A percentile compares a stretch with the other conserved stretches of the same genome.
Conservation (phyloP, 2,888 invertebrate species). For the Dasysyrphus tricinctus region DNA sequence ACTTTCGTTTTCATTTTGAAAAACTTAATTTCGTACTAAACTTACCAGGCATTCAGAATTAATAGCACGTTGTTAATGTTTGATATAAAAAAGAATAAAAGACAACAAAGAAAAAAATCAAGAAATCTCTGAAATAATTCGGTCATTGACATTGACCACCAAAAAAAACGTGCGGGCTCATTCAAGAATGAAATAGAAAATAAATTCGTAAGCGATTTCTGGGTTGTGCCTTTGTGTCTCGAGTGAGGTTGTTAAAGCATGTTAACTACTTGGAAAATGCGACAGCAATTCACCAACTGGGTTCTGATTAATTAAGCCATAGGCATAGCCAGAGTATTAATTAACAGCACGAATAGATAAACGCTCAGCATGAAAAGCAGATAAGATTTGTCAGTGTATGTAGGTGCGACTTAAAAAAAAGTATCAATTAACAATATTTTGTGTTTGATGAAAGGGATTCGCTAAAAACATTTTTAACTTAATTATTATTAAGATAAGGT, state of each 20-base stretch:
- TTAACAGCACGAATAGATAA: too few species aligned
- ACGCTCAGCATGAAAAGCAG: too few species aligned
- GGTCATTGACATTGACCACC: constrained; percentile 51
- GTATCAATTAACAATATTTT: too few species aligned
- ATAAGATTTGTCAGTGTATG: too few species aligned
- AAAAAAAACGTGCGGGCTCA: constrained; percentile 12
- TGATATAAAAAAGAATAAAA: background rate
- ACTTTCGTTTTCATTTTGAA: constrained; percentile 70
- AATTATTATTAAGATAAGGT: too few species aligned
- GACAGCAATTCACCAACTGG: background rate
- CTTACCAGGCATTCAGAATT: constrained; percentile 57
- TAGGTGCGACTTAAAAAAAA: too few species aligned
- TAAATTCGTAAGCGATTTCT: background rate
- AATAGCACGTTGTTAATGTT: background rate
- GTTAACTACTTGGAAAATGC: background rate
- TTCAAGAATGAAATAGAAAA: background rate
- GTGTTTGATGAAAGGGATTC: too few species aligned
- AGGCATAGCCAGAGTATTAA: background rate
- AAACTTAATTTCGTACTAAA: constrained; percentile 76
- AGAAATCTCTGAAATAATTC: constrained; percentile 3
- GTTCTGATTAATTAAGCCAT: background rate
- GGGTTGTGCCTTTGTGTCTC: background rate
- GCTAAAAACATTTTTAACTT: too few species aligned
- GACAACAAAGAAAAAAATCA: background rate
- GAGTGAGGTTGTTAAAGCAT: background rate